These are phyloP conservation scores for Rhyacophila brunnea DNA, from an alignment of 1,140 invertebrate genomes.

Conservation along the genomic window DNA sequence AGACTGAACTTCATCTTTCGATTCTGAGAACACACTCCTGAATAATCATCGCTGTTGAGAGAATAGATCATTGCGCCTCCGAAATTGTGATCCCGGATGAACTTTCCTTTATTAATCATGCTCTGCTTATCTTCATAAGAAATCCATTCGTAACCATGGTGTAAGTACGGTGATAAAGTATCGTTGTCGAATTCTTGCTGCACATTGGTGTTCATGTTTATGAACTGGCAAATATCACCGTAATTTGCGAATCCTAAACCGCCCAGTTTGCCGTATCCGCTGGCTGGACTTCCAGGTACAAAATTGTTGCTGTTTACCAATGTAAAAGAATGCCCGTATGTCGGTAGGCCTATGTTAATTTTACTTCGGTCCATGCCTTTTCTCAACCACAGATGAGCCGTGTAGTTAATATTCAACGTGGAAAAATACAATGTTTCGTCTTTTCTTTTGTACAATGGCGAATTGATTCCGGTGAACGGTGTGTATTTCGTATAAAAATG, in stretches of 20 bases:
- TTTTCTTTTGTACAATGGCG: slow-evolving; percentile 66
- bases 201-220: slow-evolving; percentile 50
- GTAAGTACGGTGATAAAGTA: slow-evolving; percentile 77
- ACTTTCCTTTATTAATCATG: slow-evolving; percentile 70
- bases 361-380: slow-evolving; percentile 81
- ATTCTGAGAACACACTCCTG: slow-evolving; percentile 15
- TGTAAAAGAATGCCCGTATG: slow-evolving; percentile 82
- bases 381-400: slow-evolving; percentile 74
- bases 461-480: slow-evolving; percentile 80
- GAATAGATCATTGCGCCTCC: slow-evolving; percentile 77
- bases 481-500: slow-evolving; percentile 74
- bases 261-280: slow-evolving; percentile 64
- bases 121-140: slow-evolving; percentile 82
- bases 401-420: slow-evolving; percentile 81
- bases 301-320: slow-evolving; percentile 68
- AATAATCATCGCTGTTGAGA: slow-evolving; percentile 68
- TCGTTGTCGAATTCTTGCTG: slow-evolving; percentile 62
- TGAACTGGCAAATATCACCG: slow-evolving; percentile 67
- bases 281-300: slow-evolving; percentile 67
- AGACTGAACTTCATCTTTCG: slow-evolving; percentile 11
- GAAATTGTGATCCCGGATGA: slow-evolving; percentile 61
- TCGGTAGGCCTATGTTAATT: slow-evolving; percentile 85
- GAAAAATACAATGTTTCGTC: slow-evolving; percentile 65
- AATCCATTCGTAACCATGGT: slow-evolving; percentile 77
- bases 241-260: slow-evolving; percentile 73